Conservation (phyloP, 2,113 vertebrate species). For the Dasypus novemcinctus region DNA sequence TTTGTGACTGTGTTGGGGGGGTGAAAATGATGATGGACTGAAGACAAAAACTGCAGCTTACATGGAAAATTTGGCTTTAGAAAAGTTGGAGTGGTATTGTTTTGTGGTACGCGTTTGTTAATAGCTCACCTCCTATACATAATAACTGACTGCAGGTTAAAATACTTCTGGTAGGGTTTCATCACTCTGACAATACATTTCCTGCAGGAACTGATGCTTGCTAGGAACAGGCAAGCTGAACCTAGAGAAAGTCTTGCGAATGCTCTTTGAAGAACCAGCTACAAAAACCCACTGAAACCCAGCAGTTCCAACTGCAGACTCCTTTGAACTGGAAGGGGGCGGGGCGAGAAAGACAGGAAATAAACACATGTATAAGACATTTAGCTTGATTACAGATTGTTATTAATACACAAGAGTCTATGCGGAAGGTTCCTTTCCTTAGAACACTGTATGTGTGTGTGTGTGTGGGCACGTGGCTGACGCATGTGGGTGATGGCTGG, state of each 20-base stretch:
- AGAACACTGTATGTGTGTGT: constrained; percentile 69
- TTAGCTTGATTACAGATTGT: constrained; percentile 84
- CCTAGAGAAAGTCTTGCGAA: constrained; percentile 69
- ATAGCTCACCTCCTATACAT: constrained; percentile 77
- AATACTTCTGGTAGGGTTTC: constrained; percentile 68
- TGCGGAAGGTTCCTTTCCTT: constrained; percentile 79
- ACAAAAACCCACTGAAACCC: constrained; percentile 66
- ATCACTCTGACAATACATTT: constrained; percentile 55
- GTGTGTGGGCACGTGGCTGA: background rate
- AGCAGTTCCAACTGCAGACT: constrained; percentile 82
- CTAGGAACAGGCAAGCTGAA: constrained; percentile 34
- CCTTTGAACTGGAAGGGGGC: constrained; percentile 81
- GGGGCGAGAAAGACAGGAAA: constrained; percentile 58
- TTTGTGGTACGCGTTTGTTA: constrained; percentile 81
- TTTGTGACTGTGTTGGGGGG: background rate
- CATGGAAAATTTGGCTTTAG: constrained; percentile 81
- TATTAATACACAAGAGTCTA: constrained; percentile 82
- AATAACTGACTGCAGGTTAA: constrained; percentile 76
- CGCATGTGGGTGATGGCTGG: background rate
- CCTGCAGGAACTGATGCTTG: constrained; percentile 67
- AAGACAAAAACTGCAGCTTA: constrained; percentile 81
- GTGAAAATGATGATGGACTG: constrained; percentile 77
- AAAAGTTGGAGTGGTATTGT: constrained; percentile 85
- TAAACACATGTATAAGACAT: constrained; percentile 85
- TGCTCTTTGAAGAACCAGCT: constrained; percentile 53